Evolutionary conservation across 2,113 vertebrate species (phyloP), one percentile per base, ranked within the genome.

Genomic region (Eulemur rufifrons): DNA sequence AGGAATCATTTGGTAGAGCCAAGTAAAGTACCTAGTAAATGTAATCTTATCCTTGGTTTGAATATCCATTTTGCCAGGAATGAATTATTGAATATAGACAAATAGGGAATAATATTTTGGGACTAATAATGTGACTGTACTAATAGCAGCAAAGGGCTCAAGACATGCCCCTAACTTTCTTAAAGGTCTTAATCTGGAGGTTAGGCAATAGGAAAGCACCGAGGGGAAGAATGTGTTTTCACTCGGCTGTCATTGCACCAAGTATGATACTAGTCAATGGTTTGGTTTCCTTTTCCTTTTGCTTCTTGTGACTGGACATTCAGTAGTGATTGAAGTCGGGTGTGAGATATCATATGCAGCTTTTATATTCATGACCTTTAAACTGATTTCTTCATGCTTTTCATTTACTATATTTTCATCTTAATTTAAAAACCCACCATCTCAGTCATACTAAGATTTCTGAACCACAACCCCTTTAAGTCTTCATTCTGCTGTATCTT

Each of bases 401-500:
- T 39, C 20, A 52, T 29, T 95, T 54, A 29, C 11, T 45, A 0
- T 84, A 76, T 81, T 80, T 91, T 11, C 39, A 81, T 66, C 8
- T 63, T 96, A 25, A 85, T 76, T 91, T 88, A 23, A 87, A 34
- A 96, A 77, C 47, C 6, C 20, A 89, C 23, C 14, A 18, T 52
- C 27, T 56, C 2, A 15, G 20, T 85, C 64, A 86, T 5, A 63
- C 6, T 64, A 59, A 52, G 4, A 85, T 69, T 78, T 37, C 32
- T 89, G 34, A 69, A 42, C 1, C 14, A 20, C 7, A 14, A 39
- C 1, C 6, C 4, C 27, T 68, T 95, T 18, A 88, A 42, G 21
- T 76, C 17, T n/a, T 85, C 34, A 74, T 63, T 66, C 25, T 91
- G 21, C 18, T 12, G 73, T 85, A 77, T 54, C 18, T 89, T 74